Evolutionary conservation across 35 echinoderm and acorn worm species (phyloP), one percentile per base, ranked within the genome.

Genomic region (Stichopus chloronotus): DNA sequence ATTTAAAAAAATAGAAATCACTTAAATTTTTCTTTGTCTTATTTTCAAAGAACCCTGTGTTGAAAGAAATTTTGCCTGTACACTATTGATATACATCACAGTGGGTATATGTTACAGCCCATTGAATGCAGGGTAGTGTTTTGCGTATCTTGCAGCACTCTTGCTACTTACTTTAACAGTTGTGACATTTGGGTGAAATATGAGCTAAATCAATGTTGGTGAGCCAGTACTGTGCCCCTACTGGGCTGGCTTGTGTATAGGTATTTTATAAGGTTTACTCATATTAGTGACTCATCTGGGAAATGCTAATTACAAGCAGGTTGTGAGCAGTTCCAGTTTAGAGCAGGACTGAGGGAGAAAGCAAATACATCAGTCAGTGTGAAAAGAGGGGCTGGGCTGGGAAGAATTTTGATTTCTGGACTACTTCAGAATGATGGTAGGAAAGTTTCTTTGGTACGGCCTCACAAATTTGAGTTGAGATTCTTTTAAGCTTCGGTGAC

Each of bases 111-210:
- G 68, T 72, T 61, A 61, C 59, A 20, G 17, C 22, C 17, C 19
- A 21, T 74, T 20, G 69, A 74, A 74, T 19, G 13, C 17, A 16
- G 11, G 69, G 17, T 74, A 21, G 19, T 19, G 17, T n/a, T 74
- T 74, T 74, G 69, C 69, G n/a, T n/a, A 19, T 19, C 11, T 65
- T 11, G 4, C 11, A 65, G 61, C 17, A 20, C 22, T 74, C 7
- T 20, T n/a, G 69, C 69, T 16, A 74, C 69, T 74, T 74, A n/a
- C 13, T 43, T 43, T 43, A 43, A 43, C 30, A 43, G 30, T 20
- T 74, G 69, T 74, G 69, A 74, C 69, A 74, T 74, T 74, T 74
- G 14, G 69, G 69, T 74, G 69, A 74, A 74, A 74, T 74, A 74
- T n/a, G 69, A 74, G 69, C 69, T n/a, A 74, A 74, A 74, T 74